phyloP scores from a whole-genome alignment of 2,113 vertebrate genomes.

The Emydura subglobosa region DNA sequence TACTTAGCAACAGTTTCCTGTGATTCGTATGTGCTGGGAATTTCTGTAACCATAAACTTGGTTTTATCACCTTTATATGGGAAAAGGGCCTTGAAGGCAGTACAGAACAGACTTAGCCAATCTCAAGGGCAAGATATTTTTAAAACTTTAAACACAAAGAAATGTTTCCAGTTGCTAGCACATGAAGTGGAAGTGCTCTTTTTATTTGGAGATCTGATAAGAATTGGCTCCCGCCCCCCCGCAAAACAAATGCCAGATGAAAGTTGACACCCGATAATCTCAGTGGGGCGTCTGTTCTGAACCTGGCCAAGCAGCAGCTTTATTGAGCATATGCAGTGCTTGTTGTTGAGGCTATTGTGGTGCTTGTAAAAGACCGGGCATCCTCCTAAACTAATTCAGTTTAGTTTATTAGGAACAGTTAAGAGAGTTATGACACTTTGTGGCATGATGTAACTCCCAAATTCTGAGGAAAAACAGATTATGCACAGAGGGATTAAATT shows the following conservation, averaged over 20 bases:
- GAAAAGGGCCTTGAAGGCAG: conserved; percentile 48
- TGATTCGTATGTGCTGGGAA: conserved; percentile 73
- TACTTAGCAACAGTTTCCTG: conserved; percentile 77
- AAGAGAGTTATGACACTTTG: conserved; percentile 8
- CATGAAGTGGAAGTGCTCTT: conserved; percentile 47
- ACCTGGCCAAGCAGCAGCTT: conserved; percentile 9
- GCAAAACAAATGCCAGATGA: conserved; percentile 69
- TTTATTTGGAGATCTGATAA: conserved; percentile 61
- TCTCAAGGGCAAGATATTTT: conserved; percentile 69
- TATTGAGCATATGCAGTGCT: background rate
- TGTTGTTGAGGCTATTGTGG: conserved; percentile 4
- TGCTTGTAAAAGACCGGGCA: background rate
- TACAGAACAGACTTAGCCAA: background rate
- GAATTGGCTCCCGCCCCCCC: background rate
- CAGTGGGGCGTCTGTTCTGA: conserved; percentile 8
- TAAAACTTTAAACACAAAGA: conserved; percentile 64
- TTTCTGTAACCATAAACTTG: conserved; percentile 48
- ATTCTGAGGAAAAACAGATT: background rate
- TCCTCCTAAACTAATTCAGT: conserved; percentile 43
- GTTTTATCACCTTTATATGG: conserved; percentile 55
- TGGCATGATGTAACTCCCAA: background rate
- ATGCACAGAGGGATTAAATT: background rate
- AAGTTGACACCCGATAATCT: conserved; percentile 59
- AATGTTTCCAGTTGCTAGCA: conserved; percentile 57
- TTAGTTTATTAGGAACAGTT: conserved; percentile 15